phyloP scores from a whole-genome alignment of 2,113 vertebrate genomes.

The Excalfactoria chinensis region DNA sequence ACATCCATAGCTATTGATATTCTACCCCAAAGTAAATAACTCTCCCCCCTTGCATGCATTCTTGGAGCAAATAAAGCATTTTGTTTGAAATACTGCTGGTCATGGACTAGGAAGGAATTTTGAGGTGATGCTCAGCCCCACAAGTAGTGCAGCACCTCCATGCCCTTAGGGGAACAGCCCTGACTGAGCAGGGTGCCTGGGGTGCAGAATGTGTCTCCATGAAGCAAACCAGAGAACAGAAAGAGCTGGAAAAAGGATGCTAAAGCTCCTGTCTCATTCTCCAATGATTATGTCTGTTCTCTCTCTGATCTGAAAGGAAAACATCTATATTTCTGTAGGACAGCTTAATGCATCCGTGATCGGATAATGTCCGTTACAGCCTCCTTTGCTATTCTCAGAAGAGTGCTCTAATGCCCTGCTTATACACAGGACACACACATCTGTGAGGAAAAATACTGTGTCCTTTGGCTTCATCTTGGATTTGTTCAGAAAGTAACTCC shows the following conservation, averaged over 20 bases:
- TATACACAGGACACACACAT: constrained; percentile 40
- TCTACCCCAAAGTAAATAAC: background rate
- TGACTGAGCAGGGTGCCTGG: accelerated
- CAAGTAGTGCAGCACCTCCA: background rate
- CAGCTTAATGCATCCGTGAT: constrained; percentile 37
- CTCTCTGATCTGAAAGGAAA: constrained; percentile 10
- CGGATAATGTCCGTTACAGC: background rate
- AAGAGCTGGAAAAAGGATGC: background rate
- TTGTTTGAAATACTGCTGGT: background rate
- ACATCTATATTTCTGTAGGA: constrained; percentile 35
- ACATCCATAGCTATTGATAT: background rate
- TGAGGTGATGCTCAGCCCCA: background rate
- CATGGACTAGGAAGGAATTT: background rate
- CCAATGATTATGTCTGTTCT: background rate
- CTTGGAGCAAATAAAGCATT: accelerated
- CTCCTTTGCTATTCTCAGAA: constrained; percentile 55
- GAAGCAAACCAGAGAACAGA: background rate
- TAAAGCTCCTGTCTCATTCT: constrained; percentile 37
- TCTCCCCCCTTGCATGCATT: background rate
- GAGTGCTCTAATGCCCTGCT: constrained; percentile 55
- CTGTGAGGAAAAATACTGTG: constrained; percentile 41
- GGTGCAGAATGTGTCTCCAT: background rate
- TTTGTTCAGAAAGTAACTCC: background rate
- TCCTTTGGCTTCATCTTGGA: background rate
- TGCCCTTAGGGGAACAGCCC: background rate